Conservation (phyloP, 1,140 invertebrate species). For the Calycopis cecrops region DNA sequence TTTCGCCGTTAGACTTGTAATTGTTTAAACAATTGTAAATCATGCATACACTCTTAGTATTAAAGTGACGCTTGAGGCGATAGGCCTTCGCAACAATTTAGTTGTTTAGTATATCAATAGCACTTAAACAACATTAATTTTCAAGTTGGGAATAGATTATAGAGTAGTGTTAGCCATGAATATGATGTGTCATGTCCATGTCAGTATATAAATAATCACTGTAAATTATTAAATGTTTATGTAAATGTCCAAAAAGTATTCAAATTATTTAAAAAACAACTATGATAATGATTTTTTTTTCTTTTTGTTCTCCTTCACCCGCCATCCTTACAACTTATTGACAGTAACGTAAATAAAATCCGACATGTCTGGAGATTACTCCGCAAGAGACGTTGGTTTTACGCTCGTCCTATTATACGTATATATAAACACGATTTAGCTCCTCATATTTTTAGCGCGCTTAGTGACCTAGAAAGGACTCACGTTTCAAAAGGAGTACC, state of each 20-base stretch:
- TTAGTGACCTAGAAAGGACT: too few relatives aligned
- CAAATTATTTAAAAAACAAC: constrained; percentile 73
- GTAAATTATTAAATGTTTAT: constrained; percentile 75
- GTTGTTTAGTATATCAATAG: constrained; percentile 67
- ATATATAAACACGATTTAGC: too few relatives aligned
- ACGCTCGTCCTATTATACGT: too few relatives aligned
- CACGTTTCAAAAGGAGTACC: too few relatives aligned
- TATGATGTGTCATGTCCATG: constrained; percentile 71
- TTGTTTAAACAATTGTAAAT: constrained; percentile 68
- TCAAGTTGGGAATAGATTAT: constrained; percentile 67
- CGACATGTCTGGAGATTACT: too few relatives aligned
- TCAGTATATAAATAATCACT: constrained; percentile 74
- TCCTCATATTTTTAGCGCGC: too few relatives aligned
- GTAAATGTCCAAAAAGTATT: constrained; percentile 75
- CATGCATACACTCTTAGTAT: constrained; percentile 71
- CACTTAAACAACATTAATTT: constrained; percentile 62
- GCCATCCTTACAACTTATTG: constrained; percentile 14
- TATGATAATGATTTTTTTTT: constrained; percentile 63
- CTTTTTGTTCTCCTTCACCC: constrained; percentile 61
- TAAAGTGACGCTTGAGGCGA: constrained; percentile 55
- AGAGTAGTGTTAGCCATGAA: constrained; percentile 67
- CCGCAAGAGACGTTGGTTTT: too few relatives aligned
- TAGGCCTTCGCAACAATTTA: constrained; percentile 62
- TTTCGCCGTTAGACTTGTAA: constrained; percentile 60
- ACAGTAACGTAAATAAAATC: too few relatives aligned